Conservation (phyloP, 2,113 vertebrate genomes). For the Lepus timidus region DNA sequence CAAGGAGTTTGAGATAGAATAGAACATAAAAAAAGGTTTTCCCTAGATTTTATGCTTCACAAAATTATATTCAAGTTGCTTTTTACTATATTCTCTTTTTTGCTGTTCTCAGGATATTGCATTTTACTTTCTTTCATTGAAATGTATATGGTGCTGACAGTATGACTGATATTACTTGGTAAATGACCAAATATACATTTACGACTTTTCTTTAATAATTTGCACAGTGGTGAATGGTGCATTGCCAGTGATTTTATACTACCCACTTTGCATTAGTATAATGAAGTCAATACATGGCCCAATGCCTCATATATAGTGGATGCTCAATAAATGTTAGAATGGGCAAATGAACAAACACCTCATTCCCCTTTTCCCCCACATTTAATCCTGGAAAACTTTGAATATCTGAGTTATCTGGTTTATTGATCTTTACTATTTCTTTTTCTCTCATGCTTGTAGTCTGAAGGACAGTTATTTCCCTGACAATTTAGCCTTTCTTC, state of each 20-base stretch:
- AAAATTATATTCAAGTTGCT: conserved; percentile 16
- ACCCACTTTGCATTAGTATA: background rate
- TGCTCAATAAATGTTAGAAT: background rate
- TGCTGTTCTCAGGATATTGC: background rate
- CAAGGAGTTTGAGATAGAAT: background rate
- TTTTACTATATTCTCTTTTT: conserved; percentile 33
- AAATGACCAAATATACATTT: background rate
- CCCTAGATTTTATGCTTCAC: background rate
- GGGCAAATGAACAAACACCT: background rate
- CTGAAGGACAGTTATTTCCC: background rate
- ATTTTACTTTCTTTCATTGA: conserved; percentile 36
- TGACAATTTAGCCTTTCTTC: background rate
- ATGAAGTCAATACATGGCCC: background rate
- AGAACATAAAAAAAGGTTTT: background rate
- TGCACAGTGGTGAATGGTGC: background rate
- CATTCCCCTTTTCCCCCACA: background rate
- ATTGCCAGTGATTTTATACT: background rate
- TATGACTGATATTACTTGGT: background rate
- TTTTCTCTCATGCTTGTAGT: background rate
- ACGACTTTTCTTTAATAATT: conserved; percentile 41
- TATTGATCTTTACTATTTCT: background rate
- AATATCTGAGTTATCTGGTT: background rate
- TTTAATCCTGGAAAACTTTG: background rate
- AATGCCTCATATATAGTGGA: background rate
- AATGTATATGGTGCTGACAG: conserved; percentile 2